Conservation (phyloP, 2,888 invertebrate species). For the Tethea ocularis region DNA sequence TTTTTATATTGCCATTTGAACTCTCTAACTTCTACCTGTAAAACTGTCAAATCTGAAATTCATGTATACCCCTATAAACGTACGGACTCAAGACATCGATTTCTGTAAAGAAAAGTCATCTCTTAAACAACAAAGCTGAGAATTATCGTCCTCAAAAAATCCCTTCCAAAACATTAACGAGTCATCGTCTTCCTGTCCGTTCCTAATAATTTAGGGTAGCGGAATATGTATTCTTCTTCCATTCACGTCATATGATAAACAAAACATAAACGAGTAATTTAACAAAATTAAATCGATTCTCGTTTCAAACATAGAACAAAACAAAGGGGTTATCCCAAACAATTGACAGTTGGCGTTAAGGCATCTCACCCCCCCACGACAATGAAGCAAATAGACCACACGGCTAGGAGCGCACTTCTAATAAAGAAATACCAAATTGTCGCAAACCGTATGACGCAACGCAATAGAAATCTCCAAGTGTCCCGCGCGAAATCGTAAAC, state of each 20-base stretch:
- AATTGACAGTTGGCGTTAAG: conserved; percentile 3
- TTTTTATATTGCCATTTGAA: too few relatives aligned
- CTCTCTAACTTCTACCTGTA: too few relatives aligned
- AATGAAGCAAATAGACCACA: conserved; percentile 41
- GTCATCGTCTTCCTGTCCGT: too few relatives aligned
- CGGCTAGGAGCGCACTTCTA: conserved; percentile 44
- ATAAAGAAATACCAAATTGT: conserved; percentile 77
- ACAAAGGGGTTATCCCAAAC: conserved; percentile 2
- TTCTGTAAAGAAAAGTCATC: too few relatives aligned
- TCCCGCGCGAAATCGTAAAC: conserved; percentile 81
- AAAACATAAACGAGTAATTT: background rate
- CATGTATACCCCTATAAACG: too few relatives aligned
- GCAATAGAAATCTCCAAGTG: conserved; percentile 77
- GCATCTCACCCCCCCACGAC: conserved; percentile 22
- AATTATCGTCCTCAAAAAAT: too few relatives aligned
- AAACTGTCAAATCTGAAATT: too few relatives aligned
- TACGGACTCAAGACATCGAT: too few relatives aligned
- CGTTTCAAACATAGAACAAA: background rate
- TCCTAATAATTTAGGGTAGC: too few relatives aligned
- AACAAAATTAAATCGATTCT: background rate
- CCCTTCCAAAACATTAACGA: background rate
- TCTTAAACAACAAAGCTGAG: background rate
- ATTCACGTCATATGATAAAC: too few relatives aligned
- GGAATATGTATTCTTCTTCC: too few relatives aligned
- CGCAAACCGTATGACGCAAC: conserved; percentile 54